Evolutionary conservation across 2,888 invertebrate species (phyloP), one percentile per base, ranked within the genome.

Genomic region (Gari tellinella): DNA sequence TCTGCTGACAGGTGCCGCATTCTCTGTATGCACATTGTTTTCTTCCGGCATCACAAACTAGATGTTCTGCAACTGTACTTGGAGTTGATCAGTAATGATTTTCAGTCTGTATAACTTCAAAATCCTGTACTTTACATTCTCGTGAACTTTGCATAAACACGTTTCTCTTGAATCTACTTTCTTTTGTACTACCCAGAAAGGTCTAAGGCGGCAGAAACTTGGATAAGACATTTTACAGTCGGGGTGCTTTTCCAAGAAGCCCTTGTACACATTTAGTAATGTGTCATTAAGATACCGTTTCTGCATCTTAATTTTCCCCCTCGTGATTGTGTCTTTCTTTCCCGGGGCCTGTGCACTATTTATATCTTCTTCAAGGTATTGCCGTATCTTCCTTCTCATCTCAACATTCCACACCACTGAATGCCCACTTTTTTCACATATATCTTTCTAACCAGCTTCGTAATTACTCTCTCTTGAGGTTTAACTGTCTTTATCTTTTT

Each of bases 171-270:
- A 53, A 10, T 49, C 48, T 46, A 60, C 21, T 15, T 63, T 63
- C 26, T 69, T 66, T 12, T 52, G 25, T 2, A 72, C 57, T 0
- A 81, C 52, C 79, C 72, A 81, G 51, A 83, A 80, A 15, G 81
- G 81, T 40, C 68, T 65, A 37, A 78, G 43, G 25, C 57, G 65
- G 25, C 69, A 65, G 45, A 80, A 83, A 12, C 43, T 31, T 3
- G 67, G 26, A 43, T 72, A 74, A 37, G 68, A 74, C 5, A 76
- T 90, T 1, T 37, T 57, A 0, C 38, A 25, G 15, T 21, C 17
- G 21, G 55, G 55, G 21, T 64, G 23, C 46, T 65, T 52, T 10
- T n/a, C 10, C 5, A 41, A 10, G 70, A 60, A 82, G 40, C 63
- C 62, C n/a, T 57, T 49, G 45, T 73, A 57, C 5, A 75, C 56